Evolutionary conservation across 2,797 vertebrate genomes (phyloP), one percentile per base, ranked within the genome.

Genomic region (Tapirus indicus): DNA sequence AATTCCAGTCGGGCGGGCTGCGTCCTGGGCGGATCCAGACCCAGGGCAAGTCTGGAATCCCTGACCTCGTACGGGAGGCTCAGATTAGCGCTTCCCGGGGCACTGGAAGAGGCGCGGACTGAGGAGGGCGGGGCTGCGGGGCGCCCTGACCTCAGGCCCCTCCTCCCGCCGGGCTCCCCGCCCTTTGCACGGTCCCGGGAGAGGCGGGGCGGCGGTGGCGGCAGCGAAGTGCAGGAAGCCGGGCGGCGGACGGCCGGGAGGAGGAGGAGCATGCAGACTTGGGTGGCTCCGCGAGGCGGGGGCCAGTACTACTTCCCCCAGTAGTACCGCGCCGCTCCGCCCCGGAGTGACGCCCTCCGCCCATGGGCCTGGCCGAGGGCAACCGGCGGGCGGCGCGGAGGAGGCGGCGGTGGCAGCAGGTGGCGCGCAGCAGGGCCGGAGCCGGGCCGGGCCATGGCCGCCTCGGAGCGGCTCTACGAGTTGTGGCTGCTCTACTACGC

Each of bases 401-500:
- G 97, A 88, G 91, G 97, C 38, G 90, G 95, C 60, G 75, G 66
- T 47, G 62, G 71, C 97, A 75, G 93, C 97, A 98, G 97, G 98
- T 98, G 97, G 98, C 88, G 93, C 92, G 62, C 91, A 64, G 84
- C 91, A 44, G 79, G 69, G 91, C 95, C 86, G 49, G 93, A 97
- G 91, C 94, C 94, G 71, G 94, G 94, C 91, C 96, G 38, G 94
- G 97, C 90, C 98, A 99, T 99, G 99, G 99, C 99, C 98, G 99
- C 99, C 97, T 99, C 99, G 96, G 99, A 99, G 97, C 98, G 99
- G 97, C 99, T 99, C 83, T 99, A 99, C 85, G 99, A 99, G 99
- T 99, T 99, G 96, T 99, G 99, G 99, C 99, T 99, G 99, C 99
- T 99, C 10, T 99, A 99, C 98, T 99, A 99, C 98, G 99, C 99